Conservation (phyloP, 2,113 vertebrate species). For the Herpailurus yagouaroundi region DNA sequence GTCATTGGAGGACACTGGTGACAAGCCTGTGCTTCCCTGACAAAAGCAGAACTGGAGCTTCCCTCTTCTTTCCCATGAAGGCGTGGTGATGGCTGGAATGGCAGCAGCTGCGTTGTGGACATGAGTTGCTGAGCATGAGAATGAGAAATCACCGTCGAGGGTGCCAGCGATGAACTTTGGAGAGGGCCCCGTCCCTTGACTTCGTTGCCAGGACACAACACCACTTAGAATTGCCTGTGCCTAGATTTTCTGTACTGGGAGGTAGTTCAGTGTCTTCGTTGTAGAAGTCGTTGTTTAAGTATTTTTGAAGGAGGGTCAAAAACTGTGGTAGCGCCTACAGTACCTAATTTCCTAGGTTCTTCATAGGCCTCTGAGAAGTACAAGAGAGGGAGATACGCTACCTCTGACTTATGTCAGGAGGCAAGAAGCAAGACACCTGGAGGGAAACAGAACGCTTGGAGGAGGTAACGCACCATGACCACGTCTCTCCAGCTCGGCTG, state of each 20-base stretch:
- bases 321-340: too few relatives aligned
- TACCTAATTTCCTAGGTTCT: neutral
- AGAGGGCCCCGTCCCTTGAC: neutral
- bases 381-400: neutral
- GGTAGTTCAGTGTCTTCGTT: neutral
- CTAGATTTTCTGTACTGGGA: neutral
- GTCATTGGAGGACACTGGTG: neutral
- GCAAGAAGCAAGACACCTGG: neutral
- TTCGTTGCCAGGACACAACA: neutral
- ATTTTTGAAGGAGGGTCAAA: neutral
- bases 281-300: neutral
- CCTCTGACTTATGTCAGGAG: neutral
- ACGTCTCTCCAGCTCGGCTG: neutral
- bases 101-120: neutral
- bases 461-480: neutral
- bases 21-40: neutral
- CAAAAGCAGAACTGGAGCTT: neutral
- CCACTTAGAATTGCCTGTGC: neutral
- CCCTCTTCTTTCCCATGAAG: neutral
- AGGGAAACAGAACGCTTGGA: too few relatives aligned
- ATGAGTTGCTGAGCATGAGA: neutral
- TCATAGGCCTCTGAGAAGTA: neutral
- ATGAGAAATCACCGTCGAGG: neutral
- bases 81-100: neutral
- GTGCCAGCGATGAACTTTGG: neutral